Percentiles rank a stretch among this genome's conserved stretches.
Evolutionary conservation across 2,888 invertebrate species (phyloP).

Genomic region (Polylopha cassiicola): DNA sequence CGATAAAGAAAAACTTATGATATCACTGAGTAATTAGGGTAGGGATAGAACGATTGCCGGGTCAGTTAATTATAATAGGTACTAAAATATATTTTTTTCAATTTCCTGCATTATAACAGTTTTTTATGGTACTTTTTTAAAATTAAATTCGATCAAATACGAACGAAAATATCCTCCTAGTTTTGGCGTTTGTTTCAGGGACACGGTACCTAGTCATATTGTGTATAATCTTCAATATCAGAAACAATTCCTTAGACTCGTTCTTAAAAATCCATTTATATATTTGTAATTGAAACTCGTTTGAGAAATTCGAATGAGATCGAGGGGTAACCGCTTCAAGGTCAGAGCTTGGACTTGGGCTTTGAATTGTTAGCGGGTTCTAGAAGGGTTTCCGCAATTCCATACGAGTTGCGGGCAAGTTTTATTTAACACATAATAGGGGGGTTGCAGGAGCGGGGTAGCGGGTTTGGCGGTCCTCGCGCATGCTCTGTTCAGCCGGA

Average conservation of each 20-base stretch:
- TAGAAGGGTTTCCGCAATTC: slow-evolving; percentile 42
- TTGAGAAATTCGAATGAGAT: background rate
- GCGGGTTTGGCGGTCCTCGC: slow-evolving; percentile 40
- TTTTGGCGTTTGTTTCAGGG: slow-evolving; percentile 13
- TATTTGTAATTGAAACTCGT: background rate
- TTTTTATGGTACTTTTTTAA: slow-evolving; percentile 32
- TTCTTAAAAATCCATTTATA: slow-evolving; percentile 23
- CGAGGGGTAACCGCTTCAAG: slow-evolving; percentile 6
- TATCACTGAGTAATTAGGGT: too few species aligned
- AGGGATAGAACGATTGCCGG: too few species aligned
- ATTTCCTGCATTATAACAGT: slow-evolving; percentile 29
- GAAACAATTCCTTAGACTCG: slow-evolving; percentile 3
- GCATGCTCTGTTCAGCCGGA: slow-evolving; percentile 64
- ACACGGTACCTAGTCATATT: slow-evolving; percentile 20
- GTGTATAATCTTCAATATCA: slow-evolving; percentile 2
- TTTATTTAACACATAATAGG: slow-evolving; percentile 34
- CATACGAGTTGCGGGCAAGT: slow-evolving; percentile 38
- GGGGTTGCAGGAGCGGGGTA: slow-evolving; percentile 54
- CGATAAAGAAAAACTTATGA: too few species aligned
- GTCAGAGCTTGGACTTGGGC: slow-evolving; percentile 15
- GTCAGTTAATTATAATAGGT: too few species aligned
- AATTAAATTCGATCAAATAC: slow-evolving; percentile 24
- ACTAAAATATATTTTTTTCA: slow-evolving; percentile 22
- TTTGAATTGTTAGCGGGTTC: slow-evolving; percentile 40
- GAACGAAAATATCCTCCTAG: slow-evolving; percentile 25